A percentile compares a stretch with the other conserved stretches of the same genome.
Evolutionary conservation across 2,113 vertebrate species (phyloP).

Genomic region (Onychorhynchus coronatus): DNA sequence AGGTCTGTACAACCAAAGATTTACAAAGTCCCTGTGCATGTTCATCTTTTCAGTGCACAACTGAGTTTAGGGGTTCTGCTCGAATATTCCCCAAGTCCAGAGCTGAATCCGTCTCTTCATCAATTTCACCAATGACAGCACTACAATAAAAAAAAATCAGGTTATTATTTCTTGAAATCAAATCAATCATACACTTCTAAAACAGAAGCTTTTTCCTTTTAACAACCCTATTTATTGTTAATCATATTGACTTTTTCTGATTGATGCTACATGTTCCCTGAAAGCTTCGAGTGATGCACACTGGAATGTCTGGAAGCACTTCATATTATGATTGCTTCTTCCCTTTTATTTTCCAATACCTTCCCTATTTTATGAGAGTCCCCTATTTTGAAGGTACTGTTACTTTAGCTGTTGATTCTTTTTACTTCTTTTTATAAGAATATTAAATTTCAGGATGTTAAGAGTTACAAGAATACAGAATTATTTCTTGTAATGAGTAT

Average conservation of each 20-base stretch:
- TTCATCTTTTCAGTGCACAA: slow-evolving; percentile 84
- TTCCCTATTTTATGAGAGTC: background rate
- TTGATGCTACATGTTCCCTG: background rate
- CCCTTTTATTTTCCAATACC: background rate
- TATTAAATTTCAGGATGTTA: background rate
- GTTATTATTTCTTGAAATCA: background rate
- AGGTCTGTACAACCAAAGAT: slow-evolving; percentile 73
- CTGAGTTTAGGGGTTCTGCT: slow-evolving; percentile 94
- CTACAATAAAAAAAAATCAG: slow-evolving; percentile 69
- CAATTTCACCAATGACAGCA: slow-evolving; percentile 97
- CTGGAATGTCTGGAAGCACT: background rate
- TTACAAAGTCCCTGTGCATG: slow-evolving; percentile 63
- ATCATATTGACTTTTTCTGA: background rate
- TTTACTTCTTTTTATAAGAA: background rate
- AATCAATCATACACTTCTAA: background rate
- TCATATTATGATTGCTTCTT: background rate
- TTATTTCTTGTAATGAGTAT: background rate
- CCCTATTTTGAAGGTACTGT: background rate
- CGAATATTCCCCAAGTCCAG: slow-evolving; percentile 95
- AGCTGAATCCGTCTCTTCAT: slow-evolving; percentile 96
- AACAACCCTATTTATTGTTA: background rate
- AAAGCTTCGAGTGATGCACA: background rate
- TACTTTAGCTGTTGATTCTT: background rate
- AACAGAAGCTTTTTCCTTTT: background rate
- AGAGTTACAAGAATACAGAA: background rate